phyloP scores from a whole-genome alignment of 2,797 vertebrate species.

The Threskiornis aethiopicus region DNA sequence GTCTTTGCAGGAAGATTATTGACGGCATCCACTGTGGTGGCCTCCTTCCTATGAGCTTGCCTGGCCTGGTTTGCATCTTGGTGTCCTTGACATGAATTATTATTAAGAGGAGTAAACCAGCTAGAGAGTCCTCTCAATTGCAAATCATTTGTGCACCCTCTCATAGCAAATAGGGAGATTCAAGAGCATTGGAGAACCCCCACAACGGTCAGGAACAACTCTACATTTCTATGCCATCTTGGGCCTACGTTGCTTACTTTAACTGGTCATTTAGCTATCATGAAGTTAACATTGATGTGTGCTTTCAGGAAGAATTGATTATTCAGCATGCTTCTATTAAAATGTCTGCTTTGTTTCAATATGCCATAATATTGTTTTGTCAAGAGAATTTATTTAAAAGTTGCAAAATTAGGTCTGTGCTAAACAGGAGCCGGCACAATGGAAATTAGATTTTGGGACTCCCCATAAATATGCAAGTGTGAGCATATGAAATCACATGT shows the following conservation, averaged over 20 bases:
- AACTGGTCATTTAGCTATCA: slow-evolving; percentile 51
- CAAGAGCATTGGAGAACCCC: neutral
- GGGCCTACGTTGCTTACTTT: neutral
- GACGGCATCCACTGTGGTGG: neutral
- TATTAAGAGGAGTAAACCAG: neutral
- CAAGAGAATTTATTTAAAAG: slow-evolving; percentile 23
- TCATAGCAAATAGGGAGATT: neutral
- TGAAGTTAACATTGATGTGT: slow-evolving; percentile 8
- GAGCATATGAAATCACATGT: neutral
- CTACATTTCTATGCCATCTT: slow-evolving; percentile 1
- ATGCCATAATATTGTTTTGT: slow-evolving; percentile 33
- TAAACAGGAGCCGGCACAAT: slow-evolving; percentile 5
- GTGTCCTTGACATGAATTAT: neutral
- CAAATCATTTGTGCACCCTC: neutral
- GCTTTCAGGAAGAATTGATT: slow-evolving; percentile 54
- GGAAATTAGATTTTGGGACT: slow-evolving; percentile 29
- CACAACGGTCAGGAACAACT: neutral
- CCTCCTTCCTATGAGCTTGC: neutral
- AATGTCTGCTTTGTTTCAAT: slow-evolving; percentile 59
- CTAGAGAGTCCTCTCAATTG: neutral
- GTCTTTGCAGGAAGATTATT: neutral
- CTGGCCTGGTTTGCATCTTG: neutral
- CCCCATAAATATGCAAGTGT: neutral
- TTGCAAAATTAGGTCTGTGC: slow-evolving; percentile 36
- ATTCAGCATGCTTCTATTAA: slow-evolving; percentile 45